Evolutionary conservation across 1,140 invertebrate species (phyloP), one percentile per base, ranked within the genome.

Genomic region (Amphibalanus amphitrite): DNA sequence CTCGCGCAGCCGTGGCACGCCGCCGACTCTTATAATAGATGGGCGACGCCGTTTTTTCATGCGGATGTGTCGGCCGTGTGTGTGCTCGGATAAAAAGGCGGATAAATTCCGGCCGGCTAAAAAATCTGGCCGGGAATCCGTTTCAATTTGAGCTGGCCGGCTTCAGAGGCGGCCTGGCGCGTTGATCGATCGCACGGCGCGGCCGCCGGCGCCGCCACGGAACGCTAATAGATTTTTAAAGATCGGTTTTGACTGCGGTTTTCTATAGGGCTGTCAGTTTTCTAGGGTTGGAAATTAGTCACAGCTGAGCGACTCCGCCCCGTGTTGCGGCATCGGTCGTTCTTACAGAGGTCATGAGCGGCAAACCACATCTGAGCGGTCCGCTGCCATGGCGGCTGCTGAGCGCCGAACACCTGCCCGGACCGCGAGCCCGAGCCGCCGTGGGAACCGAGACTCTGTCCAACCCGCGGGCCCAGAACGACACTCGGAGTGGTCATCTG

Each of bases 161-260:
- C 47, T 13, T 13, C 47, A 13, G 47, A 59, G 10, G 47, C 47
- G 6, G 1, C 10, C 47, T 8, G 47, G 13, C 47, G 47, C 47
- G 10, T 17, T 59, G 47, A 59, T 59, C 17, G 47, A 59, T 59
- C 47, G 33, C 33, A 38, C 33, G 47, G 47, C 47, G 6, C 47
- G 23, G 47, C 47, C 10, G 47, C 47, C 47, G 47, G 47, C 23
- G 47, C 10, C 47, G 47, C 10, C 10, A 23, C 17, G 47, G 47
- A 59, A 59, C 47, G 47, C 47, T 59, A 59, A 59, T 59, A 59
- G 47, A 59, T 59, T 59, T 59, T 59, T 59, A 59, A 59, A 59
- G 47, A 59, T 59, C 10, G 47, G 47, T 59, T 59, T 59, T 59
- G 47, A 59, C 47, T 59, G 47, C 47, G 47, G 47, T 59, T 59